A percentile compares a stretch with the other conserved stretches of the same genome.
Evolutionary conservation across 2,888 invertebrate genomes (phyloP).

Genomic region (Adelognathus sp.): DNA sequence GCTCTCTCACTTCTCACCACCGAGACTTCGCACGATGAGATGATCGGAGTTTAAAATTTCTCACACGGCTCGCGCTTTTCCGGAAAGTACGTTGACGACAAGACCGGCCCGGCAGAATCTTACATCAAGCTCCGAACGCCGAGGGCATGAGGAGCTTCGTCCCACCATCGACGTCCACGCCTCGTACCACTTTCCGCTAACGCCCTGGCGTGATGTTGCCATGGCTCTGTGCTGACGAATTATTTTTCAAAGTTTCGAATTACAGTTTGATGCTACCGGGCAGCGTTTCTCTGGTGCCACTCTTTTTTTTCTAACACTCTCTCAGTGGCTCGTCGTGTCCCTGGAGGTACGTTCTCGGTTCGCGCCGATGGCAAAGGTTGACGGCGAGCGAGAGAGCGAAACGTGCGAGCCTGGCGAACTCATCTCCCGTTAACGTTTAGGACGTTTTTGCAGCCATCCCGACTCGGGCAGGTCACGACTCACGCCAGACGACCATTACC

Average conservation of each 20-base stretch:
- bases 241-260: constrained; percentile 72
- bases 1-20: constrained; percentile 29
- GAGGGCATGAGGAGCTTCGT: constrained; percentile 45
- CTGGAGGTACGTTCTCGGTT: constrained; percentile 27
- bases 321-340: constrained; percentile 9
- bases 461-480: constrained; percentile 44
- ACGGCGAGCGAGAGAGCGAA: constrained; percentile 25
- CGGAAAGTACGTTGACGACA: constrained; percentile 74
- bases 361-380: constrained; percentile 30
- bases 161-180: constrained; percentile 5
- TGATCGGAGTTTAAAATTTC: constrained; percentile 80
- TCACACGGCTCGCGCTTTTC: constrained; percentile 73
- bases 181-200: neutral
- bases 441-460: constrained; percentile 20
- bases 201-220: neutral
- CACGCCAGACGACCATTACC: constrained; percentile 29
- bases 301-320: neutral
- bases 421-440: constrained; percentile 52
- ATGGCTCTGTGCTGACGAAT: constrained; percentile 72
- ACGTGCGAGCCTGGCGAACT: constrained; percentile 39
- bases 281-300: constrained; percentile 5
- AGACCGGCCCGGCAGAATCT: constrained; percentile 62
- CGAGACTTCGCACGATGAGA: constrained; percentile 63
- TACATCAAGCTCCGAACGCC: constrained; percentile 29
- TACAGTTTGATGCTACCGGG: constrained; percentile 64